phyloP scores from a whole-genome alignment of 2,888 invertebrate genomes.

The Dolichopus griseipennis region DNA sequence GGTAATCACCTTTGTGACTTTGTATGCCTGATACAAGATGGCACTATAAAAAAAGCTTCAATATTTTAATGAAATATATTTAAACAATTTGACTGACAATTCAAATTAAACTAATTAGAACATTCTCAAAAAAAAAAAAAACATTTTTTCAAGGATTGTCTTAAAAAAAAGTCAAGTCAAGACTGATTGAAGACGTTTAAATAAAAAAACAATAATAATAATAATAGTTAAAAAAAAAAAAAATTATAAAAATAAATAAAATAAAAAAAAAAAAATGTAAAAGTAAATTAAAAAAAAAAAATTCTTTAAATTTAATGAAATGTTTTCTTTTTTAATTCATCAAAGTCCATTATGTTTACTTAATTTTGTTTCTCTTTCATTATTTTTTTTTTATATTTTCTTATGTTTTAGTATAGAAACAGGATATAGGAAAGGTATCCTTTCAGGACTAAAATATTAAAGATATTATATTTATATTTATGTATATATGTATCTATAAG shows the following conservation, averaged over 20 bases:
- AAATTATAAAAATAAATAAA: not conserved
- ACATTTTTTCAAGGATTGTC: too few relatives aligned
- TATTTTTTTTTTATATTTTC: not conserved
- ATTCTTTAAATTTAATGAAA: slow-evolving; percentile 9
- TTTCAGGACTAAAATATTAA: not conserved
- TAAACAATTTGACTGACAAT: too few relatives aligned
- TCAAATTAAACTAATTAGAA: too few relatives aligned
- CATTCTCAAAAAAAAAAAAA: too few relatives aligned
- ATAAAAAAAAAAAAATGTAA: not conserved
- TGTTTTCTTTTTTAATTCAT: slow-evolving; percentile 10
- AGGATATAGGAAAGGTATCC: slow-evolving; percentile 6
- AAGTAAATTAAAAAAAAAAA: not conserved
- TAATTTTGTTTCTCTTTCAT: too few relatives aligned
- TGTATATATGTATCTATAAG: not conserved
- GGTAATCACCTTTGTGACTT: too few relatives aligned
- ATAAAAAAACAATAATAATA: too few relatives aligned
- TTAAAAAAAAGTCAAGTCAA: not conserved
- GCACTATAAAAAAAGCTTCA: too few relatives aligned
- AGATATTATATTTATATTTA: not conserved
- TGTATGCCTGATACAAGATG: too few relatives aligned
- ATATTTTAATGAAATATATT: too few relatives aligned
- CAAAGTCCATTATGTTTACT: slow-evolving; percentile 10
- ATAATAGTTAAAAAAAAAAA: too few relatives aligned
- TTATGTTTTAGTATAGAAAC: not conserved
- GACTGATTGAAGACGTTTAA: not conserved